Evolutionary conservation across 64 coral and sea anemone genomes (phyloP), one percentile per base, ranked within the genome.

Genomic region (Platygyra sinensis): DNA sequence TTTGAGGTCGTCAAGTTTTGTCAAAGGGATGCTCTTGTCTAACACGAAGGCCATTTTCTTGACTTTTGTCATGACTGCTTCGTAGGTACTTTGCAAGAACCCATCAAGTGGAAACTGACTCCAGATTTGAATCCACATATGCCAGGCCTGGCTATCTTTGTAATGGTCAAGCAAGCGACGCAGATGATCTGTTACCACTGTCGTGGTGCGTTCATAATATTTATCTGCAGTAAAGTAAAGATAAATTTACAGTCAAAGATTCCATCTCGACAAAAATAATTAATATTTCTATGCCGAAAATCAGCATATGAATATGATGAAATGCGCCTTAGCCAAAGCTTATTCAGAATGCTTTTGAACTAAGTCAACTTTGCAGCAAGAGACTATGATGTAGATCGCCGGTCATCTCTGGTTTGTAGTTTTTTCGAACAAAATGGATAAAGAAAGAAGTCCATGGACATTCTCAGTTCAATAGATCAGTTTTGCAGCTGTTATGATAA

Each of bases 91-190:
- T 33, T 89, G 74, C 15, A 89, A 6, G 74, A 89, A 89, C 2
- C 76, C 67, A 49, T 89, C 61, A 38, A 89, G 77, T 69, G 87
- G n/a, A 52, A 89, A 89, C 39, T 89, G 87, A 80, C 87, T 80
- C 74, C 76, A 89, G 29, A 79, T 1, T 55, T 89, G 62, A 79
- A 79, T 89, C 87, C 87, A 80, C 12, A 49, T 5, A 52, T 63
- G 25, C 87, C 87, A 89, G n/a, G n/a, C n/a, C n/a, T n/a, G n/a
- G n/a, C n/a, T n/a, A n/a, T n/a, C n/a, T n/a, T n/a, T n/a, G n/a
- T n/a, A n/a, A n/a, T n/a, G n/a, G n/a, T n/a, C n/a, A n/a, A n/a
- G n/a, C n/a, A n/a, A n/a, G n/a, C n/a, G n/a, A n/a, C n/a, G n/a
- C n/a, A 89, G 78, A 9, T 79, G 87, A 16, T 79, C 87, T 46